phyloP scores from a whole-genome alignment of 2,888 invertebrate genomes.

The Acholoe squamosa region DNA sequence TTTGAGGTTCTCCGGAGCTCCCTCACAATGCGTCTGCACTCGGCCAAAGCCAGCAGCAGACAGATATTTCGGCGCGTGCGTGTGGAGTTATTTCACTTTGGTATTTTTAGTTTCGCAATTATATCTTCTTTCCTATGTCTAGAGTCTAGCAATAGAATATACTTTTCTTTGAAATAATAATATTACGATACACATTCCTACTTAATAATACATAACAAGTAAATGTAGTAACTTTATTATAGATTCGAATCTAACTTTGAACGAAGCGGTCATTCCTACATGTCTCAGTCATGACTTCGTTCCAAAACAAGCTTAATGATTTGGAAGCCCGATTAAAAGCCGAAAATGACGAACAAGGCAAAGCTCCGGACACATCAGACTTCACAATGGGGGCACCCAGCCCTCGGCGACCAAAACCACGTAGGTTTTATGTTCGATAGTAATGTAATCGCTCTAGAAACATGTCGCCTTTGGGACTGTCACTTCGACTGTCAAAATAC shows the following conservation, averaged over 20 bases:
- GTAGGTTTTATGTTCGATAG: conserved; percentile 84
- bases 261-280: background rate
- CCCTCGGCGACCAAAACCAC: conserved; percentile 86
- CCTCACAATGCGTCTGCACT: background rate
- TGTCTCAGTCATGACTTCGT: conserved; percentile 74
- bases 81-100: background rate
- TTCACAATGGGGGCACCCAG: conserved; percentile 81
- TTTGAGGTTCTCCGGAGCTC: background rate
- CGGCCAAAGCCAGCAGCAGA: conserved; percentile 11
- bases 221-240: background rate
- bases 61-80: conserved; percentile 17
- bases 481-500: background rate
- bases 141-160: too few relatives aligned
- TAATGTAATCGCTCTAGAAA: background rate
- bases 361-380: conserved; percentile 84
- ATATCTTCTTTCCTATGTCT: background rate
- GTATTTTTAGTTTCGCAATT: background rate
- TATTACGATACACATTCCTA: too few relatives aligned
- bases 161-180: too few relatives aligned
- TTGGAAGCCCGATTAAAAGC: conserved; percentile 91
- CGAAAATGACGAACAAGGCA: conserved; percentile 87
- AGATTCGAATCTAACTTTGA: background rate
- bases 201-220: too few relatives aligned
- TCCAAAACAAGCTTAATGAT: conserved; percentile 91
- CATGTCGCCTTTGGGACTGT: conserved; percentile 17